A percentile compares a stretch with the other conserved stretches of the same genome.
phyloP scores from a whole-genome alignment of 1,140 invertebrate genomes.

The Lanistes nyassanus region DNA sequence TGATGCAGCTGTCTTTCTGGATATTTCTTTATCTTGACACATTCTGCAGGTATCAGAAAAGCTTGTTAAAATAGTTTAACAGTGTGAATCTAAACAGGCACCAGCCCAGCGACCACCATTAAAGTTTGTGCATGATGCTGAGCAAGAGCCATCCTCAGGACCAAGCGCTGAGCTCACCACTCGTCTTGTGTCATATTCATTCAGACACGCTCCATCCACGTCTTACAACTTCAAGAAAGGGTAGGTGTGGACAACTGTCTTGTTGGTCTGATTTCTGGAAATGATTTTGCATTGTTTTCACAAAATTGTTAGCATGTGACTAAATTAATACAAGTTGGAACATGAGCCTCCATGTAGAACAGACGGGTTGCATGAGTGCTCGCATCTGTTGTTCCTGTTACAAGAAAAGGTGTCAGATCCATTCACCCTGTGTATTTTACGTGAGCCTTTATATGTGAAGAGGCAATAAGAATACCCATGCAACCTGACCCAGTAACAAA shows the following conservation, averaged over 20 bases:
- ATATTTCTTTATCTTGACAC: background rate
- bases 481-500: too few species aligned
- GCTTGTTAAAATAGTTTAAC: background rate
- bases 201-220: slow-evolving; percentile 45
- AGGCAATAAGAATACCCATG: too few species aligned
- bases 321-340: too few species aligned
- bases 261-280: background rate
- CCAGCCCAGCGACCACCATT: slow-evolving; percentile 50
- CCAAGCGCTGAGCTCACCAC: slow-evolving; percentile 56
- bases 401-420: too few species aligned
- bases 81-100: slow-evolving; percentile 19
- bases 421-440: too few species aligned
- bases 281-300: background rate
- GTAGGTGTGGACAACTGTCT: slow-evolving; percentile 16
- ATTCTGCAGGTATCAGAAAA: background rate
- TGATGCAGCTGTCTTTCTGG: background rate
- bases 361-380: too few species aligned
- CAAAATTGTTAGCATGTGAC: too few species aligned
- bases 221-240: slow-evolving; percentile 52
- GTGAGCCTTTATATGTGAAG: too few species aligned
- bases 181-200: slow-evolving; percentile 53
- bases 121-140: slow-evolving; percentile 48
- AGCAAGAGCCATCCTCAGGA: slow-evolving; percentile 32
- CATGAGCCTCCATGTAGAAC: too few species aligned
- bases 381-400: too few species aligned